A percentile compares a stretch with the other conserved stretches of the same genome.
These are phyloP conservation scores for Penaeus japonicus DNA, from an alignment of 1,140 invertebrate species.

Conservation along the genomic window DNA sequence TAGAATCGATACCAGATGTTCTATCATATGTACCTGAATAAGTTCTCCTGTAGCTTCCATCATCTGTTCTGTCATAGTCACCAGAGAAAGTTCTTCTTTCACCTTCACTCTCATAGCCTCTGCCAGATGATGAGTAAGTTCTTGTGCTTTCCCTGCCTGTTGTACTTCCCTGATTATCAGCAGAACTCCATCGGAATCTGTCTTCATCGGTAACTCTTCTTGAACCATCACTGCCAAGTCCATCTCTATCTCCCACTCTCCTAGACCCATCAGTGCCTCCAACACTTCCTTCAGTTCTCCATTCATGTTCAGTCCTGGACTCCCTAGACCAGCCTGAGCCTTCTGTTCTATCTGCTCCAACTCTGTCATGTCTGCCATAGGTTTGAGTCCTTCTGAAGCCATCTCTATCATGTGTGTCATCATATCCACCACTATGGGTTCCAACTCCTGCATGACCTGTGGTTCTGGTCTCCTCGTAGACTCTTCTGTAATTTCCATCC, in stretches of 20 bases:
- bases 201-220: no score
- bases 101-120: no score
- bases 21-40: conserved; percentile 1
- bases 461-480: conserved; percentile 10
- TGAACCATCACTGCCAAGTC: neutral
- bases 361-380: neutral
- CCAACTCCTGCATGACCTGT: conserved; percentile 26
- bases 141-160: no score
- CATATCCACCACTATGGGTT: neutral
- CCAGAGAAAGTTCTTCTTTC: no score
- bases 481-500: neutral
- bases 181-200: no score
- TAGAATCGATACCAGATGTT: neutral
- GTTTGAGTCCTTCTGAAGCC: neutral
- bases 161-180: no score
- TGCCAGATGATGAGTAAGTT: no score
- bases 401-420: neutral
- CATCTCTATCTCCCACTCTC: neutral
- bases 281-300: neutral
- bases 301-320: neutral
- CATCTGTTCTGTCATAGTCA: no score
- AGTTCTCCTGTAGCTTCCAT: no score
- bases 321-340: neutral
- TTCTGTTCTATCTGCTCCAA: neutral
- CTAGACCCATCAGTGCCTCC: neutral